Base-by-base conservation (phyloP, 2,888 invertebrate genomes). In the Lingula anatina region DNA sequence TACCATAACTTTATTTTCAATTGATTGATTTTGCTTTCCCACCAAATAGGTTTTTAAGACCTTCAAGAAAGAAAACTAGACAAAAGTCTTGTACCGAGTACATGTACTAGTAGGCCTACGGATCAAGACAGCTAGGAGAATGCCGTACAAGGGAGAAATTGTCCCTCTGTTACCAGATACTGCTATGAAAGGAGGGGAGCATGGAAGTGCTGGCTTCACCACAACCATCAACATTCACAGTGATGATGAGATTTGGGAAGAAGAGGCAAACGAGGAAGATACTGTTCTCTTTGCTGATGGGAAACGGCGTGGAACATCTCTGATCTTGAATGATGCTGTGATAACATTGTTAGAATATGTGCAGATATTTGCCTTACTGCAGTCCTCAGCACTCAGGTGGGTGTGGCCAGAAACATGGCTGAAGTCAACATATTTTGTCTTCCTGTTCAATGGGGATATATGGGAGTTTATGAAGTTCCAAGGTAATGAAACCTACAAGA, bases 341-440 rank as follows among this genome's bases (percentile, higher is more conserved):
- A 55, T 70, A 5, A 44, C 70, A 15, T 51, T 60, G 12, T 20
- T 71, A 9, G 67, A 70, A 37, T 61, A 61, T 37, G 52, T 69
- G 4, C 72, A 73, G 54, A 54, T 71, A n/a, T 59, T 67, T 41
- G 66, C 67, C 4, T 40, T 73, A 25, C 53, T 70, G 20, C 69
- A 70, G 54, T 63, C 68, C 4, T 62, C 71, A 62, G 59, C 67
- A n/a, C 50, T 71, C 20, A 56, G 68, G 46, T 73, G 73, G 73
- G 56, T 64, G 1, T 71, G 60, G 57, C 69, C 73, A 21, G 53
- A 58, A 25, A 45, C 53, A 12, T 73, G 67, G 65, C 37, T 70
- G 12, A 47, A 49, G 15, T 48, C 54, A 24, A 54, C 63, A 12
- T 59, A 61, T 47, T 68, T 61, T 43, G 25, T 69, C 20, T 68